A percentile compares a stretch with the other conserved stretches of the same genome.
Conservation (phyloP, 2,888 invertebrate species). For the Octodonta nipae region DNA sequence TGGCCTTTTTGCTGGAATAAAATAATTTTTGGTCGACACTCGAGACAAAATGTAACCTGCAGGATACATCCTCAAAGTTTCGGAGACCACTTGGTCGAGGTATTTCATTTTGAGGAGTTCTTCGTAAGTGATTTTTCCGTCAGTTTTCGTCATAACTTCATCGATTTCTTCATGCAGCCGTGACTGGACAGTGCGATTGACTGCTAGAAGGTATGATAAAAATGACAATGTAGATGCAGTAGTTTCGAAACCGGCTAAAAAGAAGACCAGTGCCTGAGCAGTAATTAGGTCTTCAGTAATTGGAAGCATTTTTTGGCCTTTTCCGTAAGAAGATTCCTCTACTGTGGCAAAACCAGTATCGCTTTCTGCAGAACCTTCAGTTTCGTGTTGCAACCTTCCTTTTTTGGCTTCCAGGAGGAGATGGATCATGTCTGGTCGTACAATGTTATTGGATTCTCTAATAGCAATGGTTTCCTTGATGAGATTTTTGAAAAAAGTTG, state of each 20-base stretch:
- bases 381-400: constrained; percentile 22
- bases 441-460: constrained; percentile 18
- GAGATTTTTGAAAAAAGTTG: too few species aligned
- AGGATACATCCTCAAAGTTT: constrained; percentile 40
- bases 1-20: constrained; percentile 13
- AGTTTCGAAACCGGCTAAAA: constrained; percentile 39
- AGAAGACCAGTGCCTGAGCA: constrained; percentile 41
- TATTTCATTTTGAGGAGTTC: constrained; percentile 39
- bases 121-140: constrained; percentile 38
- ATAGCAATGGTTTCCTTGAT: constrained; percentile 16
- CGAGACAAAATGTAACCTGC: constrained; percentile 37
- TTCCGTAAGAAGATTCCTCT: constrained; percentile 14
- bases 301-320: constrained; percentile 5
- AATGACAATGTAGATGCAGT: constrained; percentile 37
- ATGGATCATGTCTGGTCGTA: constrained; percentile 38
- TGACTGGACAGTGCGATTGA: constrained; percentile 45
- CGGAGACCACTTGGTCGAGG: constrained; percentile 29
- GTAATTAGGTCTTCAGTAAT: constrained; percentile 40
- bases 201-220: constrained; percentile 41
- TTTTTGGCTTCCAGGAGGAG: constrained; percentile 42
- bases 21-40: constrained; percentile 35
- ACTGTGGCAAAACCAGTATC: constrained; percentile 24
- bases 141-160: constrained; percentile 10
- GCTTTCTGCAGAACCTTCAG: constrained; percentile 7
- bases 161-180: constrained; percentile 38